Evolutionary conservation across 2,888 invertebrate genomes (phyloP), one percentile per base, ranked within the genome.

Genomic region (Sussaba pulchella): DNA sequence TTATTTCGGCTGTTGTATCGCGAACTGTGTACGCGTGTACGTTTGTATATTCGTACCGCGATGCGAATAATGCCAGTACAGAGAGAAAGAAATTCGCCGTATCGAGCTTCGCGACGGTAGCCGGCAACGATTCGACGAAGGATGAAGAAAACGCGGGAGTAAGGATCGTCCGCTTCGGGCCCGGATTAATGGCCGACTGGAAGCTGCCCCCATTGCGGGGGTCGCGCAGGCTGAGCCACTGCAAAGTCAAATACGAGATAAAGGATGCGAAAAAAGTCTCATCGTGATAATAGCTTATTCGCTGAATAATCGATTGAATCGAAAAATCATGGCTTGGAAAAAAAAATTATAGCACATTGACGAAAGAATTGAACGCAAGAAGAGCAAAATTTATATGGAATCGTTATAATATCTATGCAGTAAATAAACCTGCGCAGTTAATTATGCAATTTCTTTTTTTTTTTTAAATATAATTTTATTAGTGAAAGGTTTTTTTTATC

Each of bases 1-100:
- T 89, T 87, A 89, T 87, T 83, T 84, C 74, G 50, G 63, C 31
- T 63, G 66, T 17, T 73, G 24, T 61, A 61, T 64, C 77, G 67
- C 50, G 61, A 39, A 74, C 67, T 41, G 57, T 21, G 1, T 12
- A 21, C 21, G 52, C 17, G 50, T 57, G 39, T 67, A 24, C 9
- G 57, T 64, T 52, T 66, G n/a, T 69, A 57, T 12, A 59, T n/a
- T n/a, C 70, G 63, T 59, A 36, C 47, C 41, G 19, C 41, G 59
- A 14, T 67, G 43, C 41, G 69, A 74, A 69, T 69, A 74, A 78
- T 50, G 50, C 21, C 64, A 71, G 71, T 26, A 21, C 63, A 39
- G 71, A 66, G 43, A 71, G 64, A 59, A 66, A 71, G 75, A 57
- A 66, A 64, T 69, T 71, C 67, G 57, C 39, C 14, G 57, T 12